A percentile compares a stretch with the other conserved stretches of the same genome.
phyloP scores from a whole-genome alignment of 2,797 vertebrate genomes.

The Ambastaia sidthimunki region DNA sequence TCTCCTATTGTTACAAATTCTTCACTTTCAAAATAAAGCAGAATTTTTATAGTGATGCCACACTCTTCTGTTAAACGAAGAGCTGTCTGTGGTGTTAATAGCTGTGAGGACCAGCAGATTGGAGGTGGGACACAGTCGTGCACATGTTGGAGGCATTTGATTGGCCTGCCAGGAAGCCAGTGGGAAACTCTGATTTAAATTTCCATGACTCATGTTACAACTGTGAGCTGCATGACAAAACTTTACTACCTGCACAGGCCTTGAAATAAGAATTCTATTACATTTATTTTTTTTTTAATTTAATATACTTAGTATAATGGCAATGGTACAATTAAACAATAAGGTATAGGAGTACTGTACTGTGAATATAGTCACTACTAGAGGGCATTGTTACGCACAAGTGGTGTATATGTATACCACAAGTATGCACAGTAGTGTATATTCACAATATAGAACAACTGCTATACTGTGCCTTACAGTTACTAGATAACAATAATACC shows the following conservation, averaged over 20 bases:
- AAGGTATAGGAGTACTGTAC: too few relatives aligned
- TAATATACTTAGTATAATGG: too few relatives aligned
- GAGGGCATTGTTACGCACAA: too few relatives aligned
- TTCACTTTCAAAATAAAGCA: constrained; percentile 10
- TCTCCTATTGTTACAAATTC: constrained; percentile 34
- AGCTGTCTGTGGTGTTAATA: constrained; percentile 43
- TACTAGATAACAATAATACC: too few relatives aligned
- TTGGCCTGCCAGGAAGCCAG: constrained; percentile 77
- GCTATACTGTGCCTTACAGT: too few relatives aligned
- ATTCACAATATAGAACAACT: too few relatives aligned
- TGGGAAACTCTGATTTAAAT: constrained; percentile 76
- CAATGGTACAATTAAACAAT: too few relatives aligned
- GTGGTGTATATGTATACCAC: too few relatives aligned
- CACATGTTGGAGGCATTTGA: constrained; percentile 70
- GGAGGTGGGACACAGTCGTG: constrained; percentile 54
- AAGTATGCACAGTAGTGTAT: too few relatives aligned
- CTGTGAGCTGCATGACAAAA: constrained; percentile 79
- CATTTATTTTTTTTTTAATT: background rate
- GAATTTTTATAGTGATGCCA: constrained; percentile 14
- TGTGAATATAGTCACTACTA: too few relatives aligned
- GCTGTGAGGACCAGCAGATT: constrained; percentile 28
- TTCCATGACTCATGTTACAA: constrained; percentile 72
- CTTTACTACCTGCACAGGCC: constrained; percentile 72
- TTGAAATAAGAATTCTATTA: constrained; percentile 54
- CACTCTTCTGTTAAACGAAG: constrained; percentile 34